Base-by-base conservation (phyloP, 2,797 vertebrate species). In the Pangasius sanitwongsei region DNA sequence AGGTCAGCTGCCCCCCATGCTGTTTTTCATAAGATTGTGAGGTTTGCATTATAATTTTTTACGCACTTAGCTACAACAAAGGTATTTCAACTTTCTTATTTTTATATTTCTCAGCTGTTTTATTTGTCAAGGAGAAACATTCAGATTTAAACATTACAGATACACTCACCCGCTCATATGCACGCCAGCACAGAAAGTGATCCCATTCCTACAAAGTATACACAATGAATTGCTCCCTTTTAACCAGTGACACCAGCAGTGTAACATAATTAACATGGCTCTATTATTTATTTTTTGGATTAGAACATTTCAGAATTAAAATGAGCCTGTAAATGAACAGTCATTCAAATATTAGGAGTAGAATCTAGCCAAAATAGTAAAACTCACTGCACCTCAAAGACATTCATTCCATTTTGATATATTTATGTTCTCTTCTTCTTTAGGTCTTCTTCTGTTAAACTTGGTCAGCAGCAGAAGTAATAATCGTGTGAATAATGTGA, bases 1-100 rank as follows among this genome's bases (percentile, higher is more conserved):
- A 72, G 23, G 63, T 85, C 84, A 82, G 41, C 84, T 86, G 53
- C 41, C 81, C 3, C 37, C 37, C 37, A 85, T 37, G 69, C 57
- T 81, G 34, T 34, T 81, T 78, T 72, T 48, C 15, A 65, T 74
- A 70, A 31, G 31, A 13, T 55, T 65, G 31, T 77, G 4, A 50
- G 55, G 18, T 57, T 87, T 75, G 57, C 63, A 25, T 87, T 65
- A 34, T 16, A 67, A 63, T 61, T 80, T 37, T 9, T 55, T 44
- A 59, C 67, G 8, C 31, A 16, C 23, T 16, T 34, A 83, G 53
- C 1, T 15, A 50, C 34, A 87, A 23, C 28, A 41, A 70, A 87
- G 2, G 4, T 70, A 31, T 70, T 48, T 72, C 25, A 11, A 63
- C 7, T 72, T 50, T 67, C 34, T 81, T n/a, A n/a, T n/a, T n/a